phyloP scores from a whole-genome alignment of 2,797 vertebrate species.

The Potorous gilbertii region DNA sequence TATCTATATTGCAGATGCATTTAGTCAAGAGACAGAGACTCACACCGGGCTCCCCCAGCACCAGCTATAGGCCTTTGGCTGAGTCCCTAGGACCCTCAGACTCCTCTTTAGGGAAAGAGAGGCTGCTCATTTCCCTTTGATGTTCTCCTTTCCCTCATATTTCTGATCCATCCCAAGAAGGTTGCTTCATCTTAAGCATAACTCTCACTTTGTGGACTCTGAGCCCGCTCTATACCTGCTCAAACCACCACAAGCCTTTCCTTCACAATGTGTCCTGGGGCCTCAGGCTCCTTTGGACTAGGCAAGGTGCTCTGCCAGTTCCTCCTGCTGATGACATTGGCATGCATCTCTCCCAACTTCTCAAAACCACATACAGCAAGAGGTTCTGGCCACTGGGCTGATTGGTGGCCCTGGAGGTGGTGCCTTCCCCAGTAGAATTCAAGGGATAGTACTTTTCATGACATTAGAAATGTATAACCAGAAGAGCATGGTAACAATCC shows the following conservation, averaged over 20 bases:
- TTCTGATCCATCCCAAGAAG: background rate
- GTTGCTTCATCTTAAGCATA: background rate
- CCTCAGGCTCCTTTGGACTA: background rate
- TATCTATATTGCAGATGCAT: background rate
- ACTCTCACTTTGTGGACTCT: no score
- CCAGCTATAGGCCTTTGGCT: background rate
- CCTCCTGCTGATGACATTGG: background rate
- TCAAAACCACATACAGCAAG: background rate
- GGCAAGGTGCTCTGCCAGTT: background rate
- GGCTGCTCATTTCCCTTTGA: background rate
- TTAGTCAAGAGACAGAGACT: background rate
- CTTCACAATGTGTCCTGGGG: background rate
- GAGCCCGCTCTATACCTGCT: no score
- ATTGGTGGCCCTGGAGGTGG: background rate
- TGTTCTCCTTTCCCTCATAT: no score
- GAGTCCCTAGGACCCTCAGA: background rate
- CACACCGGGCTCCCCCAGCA: background rate
- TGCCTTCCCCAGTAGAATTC: background rate
- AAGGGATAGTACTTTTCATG: background rate
- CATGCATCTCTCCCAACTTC: background rate
- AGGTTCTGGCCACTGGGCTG: background rate
- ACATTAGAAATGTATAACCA: background rate
- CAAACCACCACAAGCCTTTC: background rate
- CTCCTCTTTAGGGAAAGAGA: background rate
- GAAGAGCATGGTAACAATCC: background rate